These are phyloP conservation scores for Cremastobaeus sp. DNA, from an alignment of 2,888 invertebrate species.

Conservation along the genomic window DNA sequence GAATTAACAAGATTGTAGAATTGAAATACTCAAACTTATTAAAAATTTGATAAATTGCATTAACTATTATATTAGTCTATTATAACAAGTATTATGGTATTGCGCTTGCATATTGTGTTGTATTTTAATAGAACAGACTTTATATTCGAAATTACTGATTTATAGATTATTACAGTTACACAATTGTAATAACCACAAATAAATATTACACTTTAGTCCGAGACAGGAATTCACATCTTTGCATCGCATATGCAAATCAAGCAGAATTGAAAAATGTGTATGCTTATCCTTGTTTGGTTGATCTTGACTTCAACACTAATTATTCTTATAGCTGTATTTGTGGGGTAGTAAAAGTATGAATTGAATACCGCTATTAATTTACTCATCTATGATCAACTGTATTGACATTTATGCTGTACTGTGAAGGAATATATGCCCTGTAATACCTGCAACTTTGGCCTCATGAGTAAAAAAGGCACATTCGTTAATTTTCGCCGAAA, in stretches of 20 bases:
- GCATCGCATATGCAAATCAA: no score
- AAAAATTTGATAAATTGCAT: conserved; percentile 29
- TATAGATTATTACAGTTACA: background rate
- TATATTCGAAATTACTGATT: background rate
- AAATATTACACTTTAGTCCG: no score
- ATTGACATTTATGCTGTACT: conserved; percentile 30
- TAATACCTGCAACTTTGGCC: conserved; percentile 41
- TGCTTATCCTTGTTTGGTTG: conserved; percentile 8
- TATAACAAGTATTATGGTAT: conserved; percentile 28
- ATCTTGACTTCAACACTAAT: conserved; percentile 23
- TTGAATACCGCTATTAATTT: conserved; percentile 20
- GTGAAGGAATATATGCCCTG: conserved; percentile 29
- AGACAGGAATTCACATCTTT: no score
- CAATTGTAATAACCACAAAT: background rate
- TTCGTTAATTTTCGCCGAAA: conserved; percentile 37
- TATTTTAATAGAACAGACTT: no score
- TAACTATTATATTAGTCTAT: conserved; percentile 16
- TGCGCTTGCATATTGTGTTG: conserved; percentile 1
- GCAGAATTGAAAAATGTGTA: background rate
- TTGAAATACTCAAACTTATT: no score
- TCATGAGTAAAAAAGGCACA: conserved; percentile 47
- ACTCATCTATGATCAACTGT: conserved; percentile 32
- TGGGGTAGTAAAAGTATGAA: background rate
- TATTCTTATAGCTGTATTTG: background rate
- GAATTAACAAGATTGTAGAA: conserved; percentile 33